Conservation (phyloP, 2,797 vertebrate species). For the Eremophila alpestris region DNA sequence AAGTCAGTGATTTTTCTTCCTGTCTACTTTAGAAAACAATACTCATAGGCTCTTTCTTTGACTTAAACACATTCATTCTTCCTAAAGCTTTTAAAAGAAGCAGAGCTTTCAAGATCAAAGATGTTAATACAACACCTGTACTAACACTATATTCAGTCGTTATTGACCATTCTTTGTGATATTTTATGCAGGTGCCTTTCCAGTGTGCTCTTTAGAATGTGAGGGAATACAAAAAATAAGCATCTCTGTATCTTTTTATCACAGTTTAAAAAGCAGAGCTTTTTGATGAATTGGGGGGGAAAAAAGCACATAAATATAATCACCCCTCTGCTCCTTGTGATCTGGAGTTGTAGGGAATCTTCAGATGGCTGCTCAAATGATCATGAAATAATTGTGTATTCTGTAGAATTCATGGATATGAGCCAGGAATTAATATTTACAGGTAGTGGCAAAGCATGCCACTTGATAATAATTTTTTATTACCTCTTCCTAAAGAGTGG, state of each 20-base stretch:
- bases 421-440: constrained; percentile 57
- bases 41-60: constrained; percentile 67
- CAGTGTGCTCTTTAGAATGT: constrained; percentile 66
- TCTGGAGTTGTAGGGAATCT: constrained; percentile 27
- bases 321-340: background rate
- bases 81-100: constrained; percentile 76
- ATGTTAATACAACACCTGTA: constrained; percentile 76
- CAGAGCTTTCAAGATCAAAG: constrained; percentile 79
- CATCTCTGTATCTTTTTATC: constrained; percentile 54
- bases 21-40: constrained; percentile 73
- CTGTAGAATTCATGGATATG: background rate
- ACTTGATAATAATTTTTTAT: background rate
- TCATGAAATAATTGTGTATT: constrained; percentile 42
- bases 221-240: constrained; percentile 66
- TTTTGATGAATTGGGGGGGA: background rate
- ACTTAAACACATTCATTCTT: constrained; percentile 72
- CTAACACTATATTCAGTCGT: constrained; percentile 74
- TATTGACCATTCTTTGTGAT: constrained; percentile 77
- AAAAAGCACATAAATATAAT: constrained; percentile 8
- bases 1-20: constrained; percentile 76
- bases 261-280: constrained; percentile 45
- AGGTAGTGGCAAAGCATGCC: background rate
- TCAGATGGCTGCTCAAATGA: constrained; percentile 46
- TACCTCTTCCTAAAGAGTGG: constrained; percentile 14
- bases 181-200: constrained; percentile 75